Evolutionary conservation across 1,140 invertebrate genomes (phyloP).

Genomic region (Tetragnatha versicolor): DNA sequence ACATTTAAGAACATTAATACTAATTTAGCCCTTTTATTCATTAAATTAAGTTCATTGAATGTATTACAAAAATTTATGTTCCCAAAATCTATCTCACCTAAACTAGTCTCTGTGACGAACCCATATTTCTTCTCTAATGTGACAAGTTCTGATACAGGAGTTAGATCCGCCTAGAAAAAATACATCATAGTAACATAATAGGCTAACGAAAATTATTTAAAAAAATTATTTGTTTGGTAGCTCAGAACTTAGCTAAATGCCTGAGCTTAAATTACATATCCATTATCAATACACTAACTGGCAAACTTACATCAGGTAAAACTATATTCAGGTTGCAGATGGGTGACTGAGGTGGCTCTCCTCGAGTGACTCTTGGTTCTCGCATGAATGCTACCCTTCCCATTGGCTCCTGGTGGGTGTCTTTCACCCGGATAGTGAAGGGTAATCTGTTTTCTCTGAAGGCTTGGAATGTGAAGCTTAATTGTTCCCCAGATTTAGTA

Average conservation of each 20-base stretch:
- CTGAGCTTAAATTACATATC: no score
- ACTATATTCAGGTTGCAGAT: slow-evolving; percentile 97
- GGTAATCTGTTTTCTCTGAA: slow-evolving; percentile 97
- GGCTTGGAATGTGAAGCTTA: slow-evolving; percentile 93
- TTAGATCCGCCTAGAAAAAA: slow-evolving; percentile 38
- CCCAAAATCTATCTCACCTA: slow-evolving; percentile 51
- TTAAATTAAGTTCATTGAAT: no score
- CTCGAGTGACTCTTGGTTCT: slow-evolving; percentile 78
- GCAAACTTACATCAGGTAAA: slow-evolving; percentile 76
- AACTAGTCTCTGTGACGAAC: slow-evolving; percentile 64
- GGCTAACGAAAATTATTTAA: neutral
- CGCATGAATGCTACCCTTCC: slow-evolving; percentile 96
- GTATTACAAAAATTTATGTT: no score
- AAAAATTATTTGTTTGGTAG: neutral
- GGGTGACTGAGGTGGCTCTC: slow-evolving; percentile 91
- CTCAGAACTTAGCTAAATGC: neutral
- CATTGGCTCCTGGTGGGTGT: slow-evolving; percentile 88
- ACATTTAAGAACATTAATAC: no score
- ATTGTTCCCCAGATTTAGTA: slow-evolving; percentile 96
- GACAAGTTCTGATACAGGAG: slow-evolving; percentile 68
- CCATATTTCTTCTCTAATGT: slow-evolving; percentile 74
- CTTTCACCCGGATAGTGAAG: slow-evolving; percentile 93
- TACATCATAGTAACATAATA: neutral
- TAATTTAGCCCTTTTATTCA: no score
- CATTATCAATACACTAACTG: neutral